Evolutionary conservation across 2,113 vertebrate species (phyloP).

Genomic region (Furnarius figulus): DNA sequence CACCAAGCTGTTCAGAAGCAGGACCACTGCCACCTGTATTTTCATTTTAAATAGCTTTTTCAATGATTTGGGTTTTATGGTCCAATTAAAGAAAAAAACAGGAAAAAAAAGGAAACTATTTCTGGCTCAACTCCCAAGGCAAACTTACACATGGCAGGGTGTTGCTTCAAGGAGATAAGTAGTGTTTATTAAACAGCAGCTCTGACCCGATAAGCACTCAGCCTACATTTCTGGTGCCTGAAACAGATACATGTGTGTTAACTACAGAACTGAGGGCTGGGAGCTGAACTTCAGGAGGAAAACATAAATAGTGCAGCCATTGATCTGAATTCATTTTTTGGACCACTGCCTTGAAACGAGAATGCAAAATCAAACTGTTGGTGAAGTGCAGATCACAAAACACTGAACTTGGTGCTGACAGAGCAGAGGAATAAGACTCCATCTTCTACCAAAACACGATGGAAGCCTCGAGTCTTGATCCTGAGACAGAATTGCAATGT

Average conservation of each 20-base stretch:
- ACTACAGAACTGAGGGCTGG: background rate
- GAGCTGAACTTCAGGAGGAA: background rate
- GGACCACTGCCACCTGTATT: background rate
- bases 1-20: background rate
- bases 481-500: background rate
- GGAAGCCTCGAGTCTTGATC: background rate
- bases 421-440: background rate
- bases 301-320: background rate
- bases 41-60: background rate
- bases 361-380: background rate
- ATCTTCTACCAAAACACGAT: background rate
- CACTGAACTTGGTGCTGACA: background rate
- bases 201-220: background rate
- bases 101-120: background rate
- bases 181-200: constrained; percentile 43
- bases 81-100: background rate
- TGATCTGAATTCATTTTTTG: background rate
- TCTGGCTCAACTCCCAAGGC: background rate
- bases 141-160: constrained; percentile 49
- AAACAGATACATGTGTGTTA: background rate
- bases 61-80: background rate
- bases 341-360: background rate
- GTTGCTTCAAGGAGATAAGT: constrained; percentile 53
- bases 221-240: background rate
- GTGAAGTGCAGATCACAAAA: background rate